Conservation (phyloP, 2,888 invertebrate genomes). For the Polydrusus pterygomalis region DNA sequence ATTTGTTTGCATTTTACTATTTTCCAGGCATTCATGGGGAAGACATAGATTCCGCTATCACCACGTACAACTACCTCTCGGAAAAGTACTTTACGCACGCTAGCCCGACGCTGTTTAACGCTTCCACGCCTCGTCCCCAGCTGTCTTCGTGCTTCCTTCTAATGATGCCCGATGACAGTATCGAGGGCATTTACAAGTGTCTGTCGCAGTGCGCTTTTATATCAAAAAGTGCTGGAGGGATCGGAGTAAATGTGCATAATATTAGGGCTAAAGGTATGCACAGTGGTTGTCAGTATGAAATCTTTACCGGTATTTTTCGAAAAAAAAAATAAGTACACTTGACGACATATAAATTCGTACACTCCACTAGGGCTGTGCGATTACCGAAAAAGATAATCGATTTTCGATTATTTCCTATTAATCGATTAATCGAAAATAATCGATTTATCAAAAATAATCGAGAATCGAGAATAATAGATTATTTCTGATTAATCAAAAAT, state of each 20-base stretch:
- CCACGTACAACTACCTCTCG: conserved; percentile 96
- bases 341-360: too few relatives aligned
- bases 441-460: too few relatives aligned
- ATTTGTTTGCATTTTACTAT: neutral
- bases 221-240: conserved; percentile 97
- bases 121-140: conserved; percentile 93
- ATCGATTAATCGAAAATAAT: too few relatives aligned
- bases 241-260: conserved; percentile 96
- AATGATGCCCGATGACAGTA: conserved; percentile 95
- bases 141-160: conserved; percentile 96
- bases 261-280: conserved; percentile 83
- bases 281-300: too few relatives aligned
- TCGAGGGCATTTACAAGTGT: conserved; percentile 95
- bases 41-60: conserved; percentile 93
- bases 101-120: conserved; percentile 97
- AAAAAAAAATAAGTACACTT: too few relatives aligned
- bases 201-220: conserved; percentile 95
- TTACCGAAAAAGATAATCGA: too few relatives aligned
- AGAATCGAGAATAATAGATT: too few relatives aligned
- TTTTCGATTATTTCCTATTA: too few relatives aligned
- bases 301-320: too few relatives aligned
- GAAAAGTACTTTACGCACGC: conserved; percentile 98
- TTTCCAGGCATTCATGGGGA: conserved; percentile 92
- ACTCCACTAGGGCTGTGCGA: too few relatives aligned
- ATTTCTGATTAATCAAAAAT: too few relatives aligned